These are phyloP conservation scores for Nephrocerus scutellatus DNA, from an alignment of 2,888 invertebrate genomes.

Conservation along the genomic window DNA sequence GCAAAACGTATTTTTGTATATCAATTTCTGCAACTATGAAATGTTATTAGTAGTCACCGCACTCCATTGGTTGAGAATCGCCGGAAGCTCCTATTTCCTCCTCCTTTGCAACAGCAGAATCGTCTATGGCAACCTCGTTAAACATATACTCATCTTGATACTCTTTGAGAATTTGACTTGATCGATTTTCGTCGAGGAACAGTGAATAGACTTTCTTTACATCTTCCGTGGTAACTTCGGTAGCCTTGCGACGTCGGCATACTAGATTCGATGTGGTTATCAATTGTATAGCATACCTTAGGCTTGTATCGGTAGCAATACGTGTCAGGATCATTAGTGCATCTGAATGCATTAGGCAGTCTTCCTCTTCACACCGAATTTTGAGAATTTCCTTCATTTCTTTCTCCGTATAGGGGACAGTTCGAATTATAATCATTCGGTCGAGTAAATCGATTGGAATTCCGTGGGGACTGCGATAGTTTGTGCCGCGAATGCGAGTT, in stretches of 20 bases:
- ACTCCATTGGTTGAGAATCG: constrained; percentile 41
- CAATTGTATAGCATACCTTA: constrained; percentile 95
- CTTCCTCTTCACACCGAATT: constrained; percentile 95
- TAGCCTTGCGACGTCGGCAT: constrained; percentile 80
- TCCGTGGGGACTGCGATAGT: constrained; percentile 91
- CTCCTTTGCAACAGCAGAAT: constrained; percentile 25
- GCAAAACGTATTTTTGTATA: no score
- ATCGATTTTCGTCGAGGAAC: constrained; percentile 90
- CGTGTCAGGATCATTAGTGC: constrained; percentile 85
- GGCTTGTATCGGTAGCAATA: constrained; percentile 86
- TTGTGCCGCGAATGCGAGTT: constrained; percentile 90
- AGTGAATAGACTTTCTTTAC: constrained; percentile 91
- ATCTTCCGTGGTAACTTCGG: constrained; percentile 78
- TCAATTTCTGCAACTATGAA: no score
- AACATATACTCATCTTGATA: constrained; percentile 97
- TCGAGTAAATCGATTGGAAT: constrained; percentile 95
- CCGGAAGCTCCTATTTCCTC: constrained; percentile 28
- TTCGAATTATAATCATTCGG: constrained; percentile 90
- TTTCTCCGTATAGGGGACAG: constrained; percentile 76
- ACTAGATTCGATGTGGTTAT: constrained; percentile 95
- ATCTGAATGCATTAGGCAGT: constrained; percentile 88
- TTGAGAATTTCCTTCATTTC: constrained; percentile 88
- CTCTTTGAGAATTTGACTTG: constrained; percentile 88
- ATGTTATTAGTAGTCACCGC: constrained; percentile 26
- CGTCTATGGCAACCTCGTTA: constrained; percentile 51